phyloP scores from a whole-genome alignment of 1,140 invertebrate genomes.

The Lysiphlebus fabarum region DNA sequence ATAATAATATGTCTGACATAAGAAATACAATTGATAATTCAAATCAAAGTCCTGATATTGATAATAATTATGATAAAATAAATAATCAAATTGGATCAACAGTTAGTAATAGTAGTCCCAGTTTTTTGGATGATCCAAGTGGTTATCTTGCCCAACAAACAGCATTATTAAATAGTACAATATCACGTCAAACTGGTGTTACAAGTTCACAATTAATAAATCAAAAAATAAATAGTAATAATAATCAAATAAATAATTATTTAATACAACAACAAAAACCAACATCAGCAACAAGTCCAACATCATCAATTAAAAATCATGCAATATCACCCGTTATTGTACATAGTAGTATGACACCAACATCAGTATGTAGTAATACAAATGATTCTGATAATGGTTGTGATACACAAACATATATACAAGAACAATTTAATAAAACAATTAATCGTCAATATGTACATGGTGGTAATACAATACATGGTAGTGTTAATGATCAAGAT shows the following conservation, averaged over 20 bases:
- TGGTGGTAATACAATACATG: slow-evolving; percentile 37
- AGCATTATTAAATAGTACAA: slow-evolving; percentile 77
- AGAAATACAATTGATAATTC: slow-evolving; percentile 36
- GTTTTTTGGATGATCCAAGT: slow-evolving; percentile 85
- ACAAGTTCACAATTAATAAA: slow-evolving; percentile 49
- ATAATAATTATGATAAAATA: slow-evolving; percentile 46
- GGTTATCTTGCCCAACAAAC: slow-evolving; percentile 85
- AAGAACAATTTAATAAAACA: slow-evolving; percentile 47
- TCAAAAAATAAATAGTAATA: slow-evolving; percentile 40
- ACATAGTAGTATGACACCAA: slow-evolving; percentile 50
- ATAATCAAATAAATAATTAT: slow-evolving; percentile 30
- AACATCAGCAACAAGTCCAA: slow-evolving; percentile 44
- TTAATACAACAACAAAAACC: slow-evolving; percentile 49
- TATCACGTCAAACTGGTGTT: slow-evolving; percentile 69
- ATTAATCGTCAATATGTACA: slow-evolving; percentile 35
- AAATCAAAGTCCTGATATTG: slow-evolving; percentile 35
- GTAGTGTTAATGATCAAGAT: slow-evolving; percentile 53
- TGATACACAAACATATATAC: slow-evolving; percentile 37
- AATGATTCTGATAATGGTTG: slow-evolving; percentile 43
- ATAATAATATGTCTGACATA: slow-evolving; percentile 41
- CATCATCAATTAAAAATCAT: slow-evolving; percentile 45
- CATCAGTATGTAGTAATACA: slow-evolving; percentile 33
- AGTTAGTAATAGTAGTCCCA: slow-evolving; percentile 56
- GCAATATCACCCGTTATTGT: slow-evolving; percentile 49
- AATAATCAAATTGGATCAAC: slow-evolving; percentile 42